Evolutionary conservation across 2,797 vertebrate species (phyloP), one percentile per base, ranked within the genome.

Genomic region (Bucorvus abyssinicus): DNA sequence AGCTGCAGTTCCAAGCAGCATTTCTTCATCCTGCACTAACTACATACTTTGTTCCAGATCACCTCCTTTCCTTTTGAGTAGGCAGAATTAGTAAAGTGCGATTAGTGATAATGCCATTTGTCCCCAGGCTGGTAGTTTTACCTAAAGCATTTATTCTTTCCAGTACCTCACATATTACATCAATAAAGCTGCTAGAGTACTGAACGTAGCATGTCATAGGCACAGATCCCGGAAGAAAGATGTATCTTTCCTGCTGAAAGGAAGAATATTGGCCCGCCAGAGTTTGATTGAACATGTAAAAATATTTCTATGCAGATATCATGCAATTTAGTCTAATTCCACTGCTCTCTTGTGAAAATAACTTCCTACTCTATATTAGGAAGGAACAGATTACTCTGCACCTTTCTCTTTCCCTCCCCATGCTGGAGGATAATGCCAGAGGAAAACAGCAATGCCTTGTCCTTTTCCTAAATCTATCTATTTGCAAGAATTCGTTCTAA

Each of bases 61-160:
- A 63, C 61, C 80, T 82, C 57, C 84, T 56, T 71, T 87, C 32
- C 30, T 73, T 91, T 75, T 59, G 83, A 91, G 57, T 78, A 83
- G 87, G 55, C n/a, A 89, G 88, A 90, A 91, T 91, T 93, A 89
- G 91, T 60, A 57, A 89, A 87, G 59, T 49, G 52, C 76, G 87
- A 94, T 92, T 95, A 89, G 81, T 16, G 47, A 85, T 76, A 90
- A 84, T 78, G 59, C 17, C 42, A 45, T 85, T 95, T 92, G 67
- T 91, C 85, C 61, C n/a, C 52, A 34, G 89, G 92, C 81, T 94
- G 84, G 30, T 74, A 45, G 44, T 81, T 93, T 87, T 89, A 61
- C 75, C 85, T 52, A 73, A 85, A 89, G 45, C 14, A 1, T 78
- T 94, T 92, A 24, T 75, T 90, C 75, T 91, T 93, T 92, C 57